A percentile compares a stretch with the other conserved stretches of the same genome.
phyloP scores from a whole-genome alignment of 1,140 invertebrate genomes.

The Tachypleus tridentatus region DNA sequence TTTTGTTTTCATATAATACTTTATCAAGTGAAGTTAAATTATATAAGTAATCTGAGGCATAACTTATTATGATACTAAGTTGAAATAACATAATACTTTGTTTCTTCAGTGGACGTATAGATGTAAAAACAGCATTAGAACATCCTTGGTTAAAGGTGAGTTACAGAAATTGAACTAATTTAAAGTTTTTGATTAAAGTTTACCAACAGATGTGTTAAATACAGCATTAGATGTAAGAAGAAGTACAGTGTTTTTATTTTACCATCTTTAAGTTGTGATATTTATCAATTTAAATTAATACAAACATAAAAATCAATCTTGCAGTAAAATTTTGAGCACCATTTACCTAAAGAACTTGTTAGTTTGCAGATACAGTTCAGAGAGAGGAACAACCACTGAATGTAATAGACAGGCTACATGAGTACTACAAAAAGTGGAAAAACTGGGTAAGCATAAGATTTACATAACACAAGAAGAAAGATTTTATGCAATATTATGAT shows the following conservation, averaged over 20 bases:
- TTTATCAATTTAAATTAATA: too few relatives aligned
- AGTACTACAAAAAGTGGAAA: slow-evolving; percentile 27
- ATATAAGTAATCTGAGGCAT: background rate
- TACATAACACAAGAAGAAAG: too few relatives aligned
- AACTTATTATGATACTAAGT: background rate
- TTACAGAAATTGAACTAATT: background rate
- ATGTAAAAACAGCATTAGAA: slow-evolving; percentile 58
- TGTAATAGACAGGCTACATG: slow-evolving; percentile 24
- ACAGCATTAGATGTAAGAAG: too few relatives aligned
- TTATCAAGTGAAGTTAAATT: too few relatives aligned
- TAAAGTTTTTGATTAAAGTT: slow-evolving; percentile 3
- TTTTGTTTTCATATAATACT: too few relatives aligned
- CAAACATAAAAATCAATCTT: too few relatives aligned
- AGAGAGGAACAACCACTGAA: slow-evolving; percentile 16
- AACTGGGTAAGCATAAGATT: slow-evolving; percentile 27
- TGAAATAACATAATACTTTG: background rate
- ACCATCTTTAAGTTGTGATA: too few relatives aligned
- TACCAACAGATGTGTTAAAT: too few relatives aligned
- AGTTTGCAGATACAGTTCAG: slow-evolving; percentile 8
- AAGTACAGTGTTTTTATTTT: too few relatives aligned
- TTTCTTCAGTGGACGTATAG: slow-evolving; percentile 46
- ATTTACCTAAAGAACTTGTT: too few relatives aligned
- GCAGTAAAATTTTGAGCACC: too few relatives aligned
- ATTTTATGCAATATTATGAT: too few relatives aligned
- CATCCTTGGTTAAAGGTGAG: slow-evolving; percentile 70